phyloP scores from a whole-genome alignment of 2,797 vertebrate species.

The Hyperoplus immaculatus region DNA sequence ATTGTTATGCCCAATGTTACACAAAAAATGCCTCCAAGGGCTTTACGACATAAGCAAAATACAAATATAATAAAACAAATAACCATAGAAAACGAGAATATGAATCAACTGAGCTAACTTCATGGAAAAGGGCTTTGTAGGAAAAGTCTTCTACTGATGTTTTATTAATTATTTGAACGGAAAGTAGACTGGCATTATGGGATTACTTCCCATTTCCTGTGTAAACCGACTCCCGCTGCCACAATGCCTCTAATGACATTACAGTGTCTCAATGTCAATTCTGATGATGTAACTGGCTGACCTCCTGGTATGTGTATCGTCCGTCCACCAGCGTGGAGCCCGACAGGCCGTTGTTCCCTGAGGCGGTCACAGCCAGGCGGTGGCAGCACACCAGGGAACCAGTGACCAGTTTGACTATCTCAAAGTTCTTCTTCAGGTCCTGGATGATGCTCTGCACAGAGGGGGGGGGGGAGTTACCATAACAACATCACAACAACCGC shows the following conservation, averaged over 20 bases:
- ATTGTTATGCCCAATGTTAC: too few relatives aligned
- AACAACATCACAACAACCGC: too few relatives aligned
- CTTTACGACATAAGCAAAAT: too few relatives aligned
- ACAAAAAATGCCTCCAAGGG: too few relatives aligned
- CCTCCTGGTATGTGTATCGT: slow-evolving; percentile 97
- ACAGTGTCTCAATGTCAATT: neutral
- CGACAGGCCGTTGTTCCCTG: slow-evolving; percentile 91
- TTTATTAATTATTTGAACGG: too few relatives aligned
- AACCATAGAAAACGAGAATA: too few relatives aligned
- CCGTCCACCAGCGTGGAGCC: slow-evolving; percentile 93
- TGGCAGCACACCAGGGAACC: slow-evolving; percentile 97
- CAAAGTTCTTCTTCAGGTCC: slow-evolving; percentile 99
- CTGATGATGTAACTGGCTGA: slow-evolving; percentile 58
- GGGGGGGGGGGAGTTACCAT: slow-evolving; percentile 12
- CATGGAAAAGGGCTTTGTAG: too few relatives aligned
- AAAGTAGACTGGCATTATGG: too few relatives aligned
- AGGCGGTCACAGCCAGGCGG: slow-evolving; percentile 90
- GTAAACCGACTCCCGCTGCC: neutral
- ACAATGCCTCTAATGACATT: neutral
- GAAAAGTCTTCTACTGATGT: too few relatives aligned
- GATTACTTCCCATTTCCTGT: neutral
- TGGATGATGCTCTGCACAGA: slow-evolving; percentile 95
- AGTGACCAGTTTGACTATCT: slow-evolving; percentile 98
- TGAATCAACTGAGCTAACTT: too few relatives aligned
- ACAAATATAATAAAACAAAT: too few relatives aligned